phyloP scores from a whole-genome alignment of 2,797 vertebrate genomes.

The Cossypha caffra region DNA sequence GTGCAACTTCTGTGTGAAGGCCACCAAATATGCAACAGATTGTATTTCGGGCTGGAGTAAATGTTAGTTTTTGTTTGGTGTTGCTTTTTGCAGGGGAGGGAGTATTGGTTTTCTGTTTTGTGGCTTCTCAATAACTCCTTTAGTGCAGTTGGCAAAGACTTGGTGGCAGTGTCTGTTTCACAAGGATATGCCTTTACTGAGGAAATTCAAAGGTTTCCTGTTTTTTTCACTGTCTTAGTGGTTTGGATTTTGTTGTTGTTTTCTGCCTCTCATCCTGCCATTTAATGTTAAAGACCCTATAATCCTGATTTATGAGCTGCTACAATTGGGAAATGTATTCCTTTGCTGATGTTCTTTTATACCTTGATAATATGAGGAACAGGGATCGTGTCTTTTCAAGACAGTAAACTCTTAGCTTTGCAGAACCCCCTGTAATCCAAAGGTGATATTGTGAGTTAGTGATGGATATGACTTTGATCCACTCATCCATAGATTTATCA shows the following conservation, averaged over 20 bases:
- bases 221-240: fast-evolving
- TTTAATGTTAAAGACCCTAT: not conserved
- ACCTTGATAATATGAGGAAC: not conserved
- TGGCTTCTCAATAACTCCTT: not conserved
- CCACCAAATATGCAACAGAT: not conserved
- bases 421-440: not conserved
- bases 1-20: not conserved
- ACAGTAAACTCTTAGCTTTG: not conserved
- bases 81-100: fast-evolving
- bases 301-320: not conserved
- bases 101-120: not conserved
- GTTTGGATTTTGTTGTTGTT: not conserved
- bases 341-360: not conserved
- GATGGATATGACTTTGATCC: not conserved
- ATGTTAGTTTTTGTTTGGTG: not conserved
- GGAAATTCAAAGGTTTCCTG: not conserved
- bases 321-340: not conserved
- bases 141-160: not conserved
- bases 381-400: not conserved
- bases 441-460: not conserved
- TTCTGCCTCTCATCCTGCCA: not conserved
- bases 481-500: not conserved
- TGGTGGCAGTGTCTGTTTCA: not conserved
- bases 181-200: not conserved
- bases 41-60: not conserved